These are phyloP conservation scores for Corythoichthys intestinalis DNA, from an alignment of 2,113 vertebrate species.

Conservation along the genomic window DNA sequence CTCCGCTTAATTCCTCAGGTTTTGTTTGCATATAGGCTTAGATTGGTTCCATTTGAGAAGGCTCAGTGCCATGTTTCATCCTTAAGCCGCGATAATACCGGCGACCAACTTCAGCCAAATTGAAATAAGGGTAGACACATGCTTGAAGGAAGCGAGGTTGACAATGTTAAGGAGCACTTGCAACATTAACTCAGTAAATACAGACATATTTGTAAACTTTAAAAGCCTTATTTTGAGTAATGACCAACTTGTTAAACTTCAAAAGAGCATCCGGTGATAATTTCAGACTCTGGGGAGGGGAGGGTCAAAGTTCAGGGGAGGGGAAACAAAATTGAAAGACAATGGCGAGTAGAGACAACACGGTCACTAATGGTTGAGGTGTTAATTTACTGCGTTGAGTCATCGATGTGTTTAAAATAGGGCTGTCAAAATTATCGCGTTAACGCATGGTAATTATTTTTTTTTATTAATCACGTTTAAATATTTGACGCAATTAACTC, in stretches of 20 bases:
- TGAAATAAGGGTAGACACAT: slow-evolving; percentile 29
- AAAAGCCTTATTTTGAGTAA: slow-evolving; percentile 36
- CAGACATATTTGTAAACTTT: slow-evolving; percentile 63
- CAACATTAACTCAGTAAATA: slow-evolving; percentile 54
- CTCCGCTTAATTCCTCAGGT: slow-evolving; percentile 65
- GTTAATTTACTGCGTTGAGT: not conserved
- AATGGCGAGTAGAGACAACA: slow-evolving; percentile 37
- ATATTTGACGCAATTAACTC: too few species aligned
- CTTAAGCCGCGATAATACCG: slow-evolving; percentile 54
- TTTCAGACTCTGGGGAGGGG: slow-evolving; percentile 47
- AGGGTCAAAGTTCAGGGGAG: slow-evolving; percentile 44
- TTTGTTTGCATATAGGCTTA: slow-evolving; percentile 76
- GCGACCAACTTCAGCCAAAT: slow-evolving; percentile 61
- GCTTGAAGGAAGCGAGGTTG: slow-evolving; percentile 25
- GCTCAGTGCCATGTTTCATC: slow-evolving; percentile 55
- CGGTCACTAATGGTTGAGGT: slow-evolving; percentile 23
- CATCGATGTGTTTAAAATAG: not conserved
- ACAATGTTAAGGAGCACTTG: slow-evolving; percentile 48
- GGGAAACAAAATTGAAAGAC: slow-evolving; percentile 50
- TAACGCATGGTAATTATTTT: too few species aligned
- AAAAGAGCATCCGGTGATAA: slow-evolving; percentile 48
- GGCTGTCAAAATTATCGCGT: too few species aligned
- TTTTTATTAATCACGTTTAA: too few species aligned
- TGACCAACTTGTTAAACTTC: slow-evolving; percentile 48
- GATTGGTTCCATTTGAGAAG: slow-evolving; percentile 63